A percentile compares a stretch with the other conserved stretches of the same genome.
phyloP scores from a whole-genome alignment of 2,888 invertebrate genomes.

The Creontiades dilutus region DNA sequence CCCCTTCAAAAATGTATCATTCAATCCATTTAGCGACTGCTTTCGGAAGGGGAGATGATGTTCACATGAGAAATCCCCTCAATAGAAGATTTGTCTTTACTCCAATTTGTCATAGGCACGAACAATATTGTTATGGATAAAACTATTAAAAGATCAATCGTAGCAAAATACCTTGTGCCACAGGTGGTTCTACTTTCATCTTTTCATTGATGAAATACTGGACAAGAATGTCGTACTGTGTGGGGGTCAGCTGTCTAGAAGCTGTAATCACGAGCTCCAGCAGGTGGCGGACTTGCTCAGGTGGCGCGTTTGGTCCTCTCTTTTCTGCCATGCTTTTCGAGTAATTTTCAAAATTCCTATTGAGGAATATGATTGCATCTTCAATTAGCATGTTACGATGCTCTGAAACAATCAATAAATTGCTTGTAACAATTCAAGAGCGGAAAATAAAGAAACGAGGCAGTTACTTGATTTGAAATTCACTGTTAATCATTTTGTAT shows the following conservation, averaged over 20 bases:
- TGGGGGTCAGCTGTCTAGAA: conserved; percentile 84
- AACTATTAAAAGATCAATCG: background rate
- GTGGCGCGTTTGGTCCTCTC: conserved; percentile 79
- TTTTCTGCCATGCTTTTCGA: conserved; percentile 79
- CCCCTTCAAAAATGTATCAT: too few species aligned
- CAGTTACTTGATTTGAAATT: too few species aligned
- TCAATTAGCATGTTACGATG: conserved; percentile 98
- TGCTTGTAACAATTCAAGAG: too few species aligned
- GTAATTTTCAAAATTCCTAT: conserved; percentile 85
- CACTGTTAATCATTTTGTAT: too few species aligned
- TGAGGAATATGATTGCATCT: conserved; percentile 90
- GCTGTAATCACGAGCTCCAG: conserved; percentile 78
- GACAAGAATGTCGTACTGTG: conserved; percentile 89
- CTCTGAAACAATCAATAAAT: conserved; percentile 81
- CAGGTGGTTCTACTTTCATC: conserved; percentile 85
- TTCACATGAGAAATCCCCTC: too few species aligned
- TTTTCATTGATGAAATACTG: conserved; percentile 84
- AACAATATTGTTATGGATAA: too few species aligned
- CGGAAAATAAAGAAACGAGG: too few species aligned
- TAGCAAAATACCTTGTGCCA: conserved; percentile 56
- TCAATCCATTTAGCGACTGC: too few species aligned
- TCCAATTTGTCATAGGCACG: too few species aligned
- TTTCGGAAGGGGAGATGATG: too few species aligned
- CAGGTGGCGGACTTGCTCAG: conserved; percentile 77
- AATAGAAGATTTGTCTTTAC: too few species aligned